A percentile compares a stretch with the other conserved stretches of the same genome.
phyloP scores from a whole-genome alignment of 2,888 invertebrate genomes.

The Gymnocheta viridis region DNA sequence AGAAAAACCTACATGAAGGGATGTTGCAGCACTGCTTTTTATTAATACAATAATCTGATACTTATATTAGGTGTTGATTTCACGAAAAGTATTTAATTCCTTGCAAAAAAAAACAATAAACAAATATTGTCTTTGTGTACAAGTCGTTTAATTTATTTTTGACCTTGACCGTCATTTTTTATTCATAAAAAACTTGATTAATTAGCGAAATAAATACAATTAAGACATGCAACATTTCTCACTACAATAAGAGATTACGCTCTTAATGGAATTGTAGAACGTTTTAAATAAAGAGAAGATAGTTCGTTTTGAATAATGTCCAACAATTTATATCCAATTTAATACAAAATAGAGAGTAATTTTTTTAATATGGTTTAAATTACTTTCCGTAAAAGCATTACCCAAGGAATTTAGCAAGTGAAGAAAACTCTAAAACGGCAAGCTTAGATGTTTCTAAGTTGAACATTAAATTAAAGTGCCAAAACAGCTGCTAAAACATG shows the following conservation, averaged over 20 bases:
- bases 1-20: too few relatives aligned
- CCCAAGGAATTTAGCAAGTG: neutral
- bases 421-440: too few relatives aligned
- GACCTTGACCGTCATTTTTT: constrained; percentile 19
- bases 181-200: neutral
- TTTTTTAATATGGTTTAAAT: neutral
- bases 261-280: neutral
- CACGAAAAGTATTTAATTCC: neutral
- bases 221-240: neutral
- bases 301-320: neutral
- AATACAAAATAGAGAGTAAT: neutral
- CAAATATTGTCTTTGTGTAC: neutral
- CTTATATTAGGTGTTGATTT: too few relatives aligned
- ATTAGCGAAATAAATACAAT: neutral
- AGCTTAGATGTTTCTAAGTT: too few relatives aligned
- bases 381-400: neutral
- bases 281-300: neutral
- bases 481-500: neutral
- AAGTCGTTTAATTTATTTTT: neutral
- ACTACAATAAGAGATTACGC: neutral
- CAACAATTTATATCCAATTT: neutral
- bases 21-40: too few relatives aligned
- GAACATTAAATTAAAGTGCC: too few relatives aligned
- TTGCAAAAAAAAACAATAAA: neutral
- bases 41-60: too few relatives aligned